Evolutionary conservation across 2,888 invertebrate genomes (phyloP).

Genomic region (Sepioteuthis lessoniana): DNA sequence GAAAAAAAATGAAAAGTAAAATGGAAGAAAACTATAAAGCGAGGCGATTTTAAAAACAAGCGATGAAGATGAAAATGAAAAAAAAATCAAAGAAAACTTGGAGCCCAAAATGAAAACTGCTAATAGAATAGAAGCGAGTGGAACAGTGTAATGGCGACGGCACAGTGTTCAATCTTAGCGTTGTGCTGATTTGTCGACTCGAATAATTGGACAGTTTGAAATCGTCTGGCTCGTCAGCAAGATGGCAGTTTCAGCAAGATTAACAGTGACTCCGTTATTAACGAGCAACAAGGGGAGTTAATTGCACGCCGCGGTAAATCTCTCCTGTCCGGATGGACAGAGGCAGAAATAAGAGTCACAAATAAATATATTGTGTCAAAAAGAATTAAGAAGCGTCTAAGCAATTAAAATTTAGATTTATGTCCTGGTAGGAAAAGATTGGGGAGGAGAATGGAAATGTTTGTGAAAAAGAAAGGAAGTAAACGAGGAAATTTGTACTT

Average conservation of each 20-base stretch:
- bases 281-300: not conserved
- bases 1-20: too few species aligned
- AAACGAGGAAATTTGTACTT: too few species aligned
- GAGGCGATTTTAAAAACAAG: too few species aligned
- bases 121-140: too few species aligned
- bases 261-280: not conserved
- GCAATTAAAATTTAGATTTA: constrained; percentile 13
- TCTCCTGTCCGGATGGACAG: not conserved
- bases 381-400: not conserved
- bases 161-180: not conserved
- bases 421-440: not conserved
- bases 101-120: too few species aligned
- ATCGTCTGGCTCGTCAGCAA: not conserved
- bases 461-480: too few species aligned
- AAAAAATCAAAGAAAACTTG: too few species aligned
- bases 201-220: not conserved
- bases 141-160: not conserved
- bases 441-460: not conserved
- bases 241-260: not conserved
- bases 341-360: not conserved
- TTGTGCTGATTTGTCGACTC: not conserved
- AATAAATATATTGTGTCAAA: constrained; percentile 33
- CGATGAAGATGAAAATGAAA: too few species aligned
- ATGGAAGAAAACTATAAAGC: too few species aligned
- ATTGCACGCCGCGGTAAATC: constrained; percentile 33